These are phyloP conservation scores for Excalfactoria chinensis DNA, from an alignment of 2,113 vertebrate species.

Conservation along the genomic window DNA sequence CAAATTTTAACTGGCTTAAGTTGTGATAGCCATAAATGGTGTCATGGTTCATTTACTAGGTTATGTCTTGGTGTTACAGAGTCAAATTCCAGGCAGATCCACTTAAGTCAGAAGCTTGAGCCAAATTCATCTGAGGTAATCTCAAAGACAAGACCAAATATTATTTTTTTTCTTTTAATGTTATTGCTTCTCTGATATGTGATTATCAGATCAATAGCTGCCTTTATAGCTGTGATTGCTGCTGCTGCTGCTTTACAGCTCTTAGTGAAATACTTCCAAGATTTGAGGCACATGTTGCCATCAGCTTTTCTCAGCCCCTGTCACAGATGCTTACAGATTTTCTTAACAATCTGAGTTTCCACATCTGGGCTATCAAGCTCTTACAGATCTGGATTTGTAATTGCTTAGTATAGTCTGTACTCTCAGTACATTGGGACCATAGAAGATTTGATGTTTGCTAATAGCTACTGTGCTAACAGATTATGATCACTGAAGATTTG, in stretches of 20 bases:
- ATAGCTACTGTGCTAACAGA: slow-evolving; percentile 26
- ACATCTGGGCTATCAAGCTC: not conserved
- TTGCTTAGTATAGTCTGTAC: slow-evolving; percentile 18
- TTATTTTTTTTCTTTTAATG: not conserved
- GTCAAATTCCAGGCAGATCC: slow-evolving; percentile 71
- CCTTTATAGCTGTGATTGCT: slow-evolving; percentile 44
- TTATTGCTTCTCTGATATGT: slow-evolving; percentile 53
- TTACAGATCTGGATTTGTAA: not conserved
- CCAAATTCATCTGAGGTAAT: slow-evolving; percentile 80
- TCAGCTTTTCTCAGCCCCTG: slow-evolving; percentile 18
- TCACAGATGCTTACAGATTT: not conserved
- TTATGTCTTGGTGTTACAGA: slow-evolving; percentile 75
- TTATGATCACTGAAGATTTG: slow-evolving; percentile 6
- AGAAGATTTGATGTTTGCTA: slow-evolving; percentile 22
- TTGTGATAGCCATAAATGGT: slow-evolving; percentile 54
- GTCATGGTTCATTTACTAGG: slow-evolving; percentile 65
- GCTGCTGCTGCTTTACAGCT: slow-evolving; percentile 63
- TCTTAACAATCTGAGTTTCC: slow-evolving; percentile 1
- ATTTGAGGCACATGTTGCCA: slow-evolving; percentile 17
- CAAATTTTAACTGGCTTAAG: slow-evolving; percentile 52
- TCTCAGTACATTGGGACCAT: not conserved
- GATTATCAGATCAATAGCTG: slow-evolving; percentile 51
- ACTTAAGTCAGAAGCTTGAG: slow-evolving; percentile 78
- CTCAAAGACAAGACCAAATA: slow-evolving; percentile 51
- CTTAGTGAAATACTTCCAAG: slow-evolving; percentile 23